Percentiles rank a stretch among this genome's conserved stretches.
phyloP scores from a whole-genome alignment of 2,888 invertebrate genomes.

The Eudasyphora cyanicolor region DNA sequence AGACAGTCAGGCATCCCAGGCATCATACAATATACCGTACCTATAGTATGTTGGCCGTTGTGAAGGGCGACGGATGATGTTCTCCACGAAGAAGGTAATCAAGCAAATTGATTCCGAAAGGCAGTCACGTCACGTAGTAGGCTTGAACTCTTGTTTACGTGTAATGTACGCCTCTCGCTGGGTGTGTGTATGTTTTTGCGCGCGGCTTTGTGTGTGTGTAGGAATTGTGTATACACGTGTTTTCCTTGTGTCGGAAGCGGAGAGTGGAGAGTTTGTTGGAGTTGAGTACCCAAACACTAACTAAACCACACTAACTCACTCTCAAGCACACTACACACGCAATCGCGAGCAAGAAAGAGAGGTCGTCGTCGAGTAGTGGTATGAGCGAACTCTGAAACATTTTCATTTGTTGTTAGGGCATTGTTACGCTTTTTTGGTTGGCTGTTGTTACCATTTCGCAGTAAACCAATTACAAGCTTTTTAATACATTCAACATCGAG shows the following conservation, averaged over 20 bases:
- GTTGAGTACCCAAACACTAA: not conserved
- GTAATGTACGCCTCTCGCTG: not conserved
- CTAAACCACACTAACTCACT: not conserved
- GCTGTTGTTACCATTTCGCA: constrained; percentile 19
- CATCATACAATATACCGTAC: too few relatives aligned
- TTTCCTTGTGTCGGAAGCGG: too few relatives aligned
- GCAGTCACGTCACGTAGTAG: constrained; percentile 24
- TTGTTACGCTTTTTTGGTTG: constrained; percentile 28
- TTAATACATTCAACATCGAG: constrained; percentile 8
- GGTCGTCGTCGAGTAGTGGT: not conserved
- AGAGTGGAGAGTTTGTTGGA: not conserved
- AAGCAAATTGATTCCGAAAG: constrained; percentile 28
- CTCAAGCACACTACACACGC: not conserved
- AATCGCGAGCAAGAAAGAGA: not conserved
- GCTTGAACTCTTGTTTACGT: constrained; percentile 1
- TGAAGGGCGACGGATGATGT: not conserved
- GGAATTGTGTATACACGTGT: too few relatives aligned
- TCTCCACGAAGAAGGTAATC: constrained; percentile 12
- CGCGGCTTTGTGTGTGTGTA: not conserved
- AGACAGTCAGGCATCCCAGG: constrained; percentile 23
- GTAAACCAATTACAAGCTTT: constrained; percentile 33
- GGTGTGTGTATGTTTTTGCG: not conserved
- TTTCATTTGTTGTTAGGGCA: constrained; percentile 27
- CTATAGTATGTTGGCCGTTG: too few relatives aligned
- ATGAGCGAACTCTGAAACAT: constrained; percentile 21